Conservation (phyloP, 2,113 vertebrate species). For the Myrmophylax atrothorax region DNA sequence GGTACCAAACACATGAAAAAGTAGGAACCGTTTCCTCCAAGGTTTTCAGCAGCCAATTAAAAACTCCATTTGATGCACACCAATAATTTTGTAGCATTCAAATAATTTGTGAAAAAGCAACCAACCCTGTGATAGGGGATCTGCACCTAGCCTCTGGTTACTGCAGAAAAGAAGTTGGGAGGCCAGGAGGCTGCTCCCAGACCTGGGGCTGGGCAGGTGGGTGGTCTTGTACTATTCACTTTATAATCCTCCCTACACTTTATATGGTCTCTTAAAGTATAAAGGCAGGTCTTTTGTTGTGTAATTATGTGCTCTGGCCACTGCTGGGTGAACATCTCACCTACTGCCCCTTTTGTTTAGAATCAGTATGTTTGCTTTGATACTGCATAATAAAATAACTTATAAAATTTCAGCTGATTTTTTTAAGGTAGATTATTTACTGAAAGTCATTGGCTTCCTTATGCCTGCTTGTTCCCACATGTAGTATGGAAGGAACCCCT, state of each 20-base stretch:
- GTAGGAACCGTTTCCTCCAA: not conserved
- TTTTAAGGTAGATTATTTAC: conserved; percentile 5
- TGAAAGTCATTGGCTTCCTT: not conserved
- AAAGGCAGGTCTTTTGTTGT: not conserved
- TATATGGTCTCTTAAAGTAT: not conserved
- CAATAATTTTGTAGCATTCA: not conserved
- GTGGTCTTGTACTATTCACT: not conserved
- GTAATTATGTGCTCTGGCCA: not conserved
- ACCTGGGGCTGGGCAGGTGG: not conserved
- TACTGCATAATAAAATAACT: not conserved
- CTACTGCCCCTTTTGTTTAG: not conserved
- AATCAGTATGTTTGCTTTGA: not conserved
- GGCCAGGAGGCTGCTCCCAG: not conserved
- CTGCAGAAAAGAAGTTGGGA: not conserved
- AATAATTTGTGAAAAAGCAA: not conserved
- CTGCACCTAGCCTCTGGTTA: not conserved
- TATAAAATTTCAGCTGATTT: rapidly evolving
- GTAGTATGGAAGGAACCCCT: not conserved
- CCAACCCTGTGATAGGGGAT: not conserved
- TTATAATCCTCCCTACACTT: not conserved
- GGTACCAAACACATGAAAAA: rapidly evolving
- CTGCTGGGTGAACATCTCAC: not conserved
- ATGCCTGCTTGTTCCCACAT: not conserved
- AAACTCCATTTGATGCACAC: not conserved
- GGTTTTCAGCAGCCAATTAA: not conserved